Conservation (phyloP, 2,888 invertebrate genomes). For the Phengaris alcon region DNA sequence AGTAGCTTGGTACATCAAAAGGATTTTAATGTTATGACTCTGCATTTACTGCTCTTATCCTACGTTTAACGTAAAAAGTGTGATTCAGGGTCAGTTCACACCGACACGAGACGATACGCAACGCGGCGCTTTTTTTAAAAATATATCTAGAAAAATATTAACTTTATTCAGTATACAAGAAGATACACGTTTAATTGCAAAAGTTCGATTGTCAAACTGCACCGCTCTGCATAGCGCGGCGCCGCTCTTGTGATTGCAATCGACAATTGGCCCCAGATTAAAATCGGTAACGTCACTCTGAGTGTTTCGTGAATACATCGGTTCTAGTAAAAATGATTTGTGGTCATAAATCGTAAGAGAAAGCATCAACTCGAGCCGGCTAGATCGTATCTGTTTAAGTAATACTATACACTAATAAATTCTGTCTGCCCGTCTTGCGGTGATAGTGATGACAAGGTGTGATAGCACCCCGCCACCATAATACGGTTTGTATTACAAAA, state of each 20-base stretch:
- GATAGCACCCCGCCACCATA: not conserved
- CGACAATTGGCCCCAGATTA: no score
- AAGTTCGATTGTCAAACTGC: no score
- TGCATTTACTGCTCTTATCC: not conserved
- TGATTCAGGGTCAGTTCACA: no score
- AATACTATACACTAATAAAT: slow-evolving; percentile 38
- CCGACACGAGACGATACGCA: no score
- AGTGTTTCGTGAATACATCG: not conserved
- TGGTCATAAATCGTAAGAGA: slow-evolving; percentile 4
- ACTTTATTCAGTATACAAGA: no score
- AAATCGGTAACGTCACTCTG: not conserved
- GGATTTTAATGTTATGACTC: not conserved
- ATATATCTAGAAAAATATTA: no score
- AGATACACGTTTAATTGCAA: no score
- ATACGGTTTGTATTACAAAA: not conserved
- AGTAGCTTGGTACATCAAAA: not conserved
- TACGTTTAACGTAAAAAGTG: no score
- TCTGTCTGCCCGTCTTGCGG: slow-evolving; percentile 17
- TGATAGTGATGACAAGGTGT: slow-evolving; percentile 4
- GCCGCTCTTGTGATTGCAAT: no score
- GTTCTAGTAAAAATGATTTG: slow-evolving; percentile 9
- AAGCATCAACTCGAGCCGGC: not conserved
- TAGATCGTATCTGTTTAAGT: slow-evolving; percentile 24
- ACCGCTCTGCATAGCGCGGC: no score
- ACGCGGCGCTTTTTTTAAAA: no score